These are phyloP conservation scores for Troides aeacus DNA, from an alignment of 2,888 invertebrate genomes.

Conservation along the genomic window DNA sequence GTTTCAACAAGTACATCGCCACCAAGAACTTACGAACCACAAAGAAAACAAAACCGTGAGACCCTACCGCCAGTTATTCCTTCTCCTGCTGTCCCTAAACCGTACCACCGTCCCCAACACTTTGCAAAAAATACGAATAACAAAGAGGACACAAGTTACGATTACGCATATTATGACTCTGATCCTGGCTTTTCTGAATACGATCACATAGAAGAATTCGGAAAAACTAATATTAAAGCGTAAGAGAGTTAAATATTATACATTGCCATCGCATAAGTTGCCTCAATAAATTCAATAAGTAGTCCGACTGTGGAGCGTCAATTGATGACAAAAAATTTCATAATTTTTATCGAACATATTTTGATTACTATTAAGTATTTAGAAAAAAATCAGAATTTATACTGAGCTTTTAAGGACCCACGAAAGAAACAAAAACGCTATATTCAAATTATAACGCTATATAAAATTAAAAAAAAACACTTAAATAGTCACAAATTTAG, in stretches of 20 bases:
- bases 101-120: slow-evolving; percentile 49
- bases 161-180: slow-evolving; percentile 92
- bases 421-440: slow-evolving; percentile 1
- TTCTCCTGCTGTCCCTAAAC: slow-evolving; percentile 36
- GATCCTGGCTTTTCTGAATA: slow-evolving; percentile 81
- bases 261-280: slow-evolving; percentile 74
- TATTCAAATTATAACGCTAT: neutral
- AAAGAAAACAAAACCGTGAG: slow-evolving; percentile 42
- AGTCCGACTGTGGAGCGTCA: slow-evolving; percentile 10
- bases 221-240: slow-evolving; percentile 77
- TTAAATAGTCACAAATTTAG: slow-evolving; percentile 30
- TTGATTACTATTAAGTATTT: neutral
- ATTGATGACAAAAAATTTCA: neutral
- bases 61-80: slow-evolving; percentile 43
- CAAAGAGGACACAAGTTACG: slow-evolving; percentile 87
- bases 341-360: neutral
- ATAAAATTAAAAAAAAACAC: slow-evolving; percentile 5
- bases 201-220: slow-evolving; percentile 82
- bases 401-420: slow-evolving; percentile 8
- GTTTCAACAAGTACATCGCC: slow-evolving; percentile 46
- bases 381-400: neutral
- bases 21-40: slow-evolving; percentile 46
- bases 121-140: slow-evolving; percentile 72
- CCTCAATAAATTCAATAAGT: slow-evolving; percentile 45
- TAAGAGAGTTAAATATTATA: slow-evolving; percentile 42